Conservation (phyloP, 2,113 vertebrate genomes). For the Austrofundulus limnaeus region DNA sequence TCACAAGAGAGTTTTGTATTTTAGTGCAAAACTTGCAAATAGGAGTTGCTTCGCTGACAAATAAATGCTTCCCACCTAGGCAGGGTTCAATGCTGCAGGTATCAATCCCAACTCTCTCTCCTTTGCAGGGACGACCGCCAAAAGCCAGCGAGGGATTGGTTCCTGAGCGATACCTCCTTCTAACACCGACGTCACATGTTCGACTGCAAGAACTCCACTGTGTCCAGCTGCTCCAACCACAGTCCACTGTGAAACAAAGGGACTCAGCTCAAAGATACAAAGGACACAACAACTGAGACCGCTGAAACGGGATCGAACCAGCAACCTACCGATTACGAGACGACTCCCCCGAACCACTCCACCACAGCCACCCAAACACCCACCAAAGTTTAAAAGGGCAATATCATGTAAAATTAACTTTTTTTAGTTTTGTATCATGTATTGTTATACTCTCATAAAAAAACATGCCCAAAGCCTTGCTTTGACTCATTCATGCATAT, state of each 20-base stretch:
- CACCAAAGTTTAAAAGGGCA: background rate
- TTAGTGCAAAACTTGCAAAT: background rate
- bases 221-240: slow-evolving; percentile 88
- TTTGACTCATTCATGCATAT: too few species aligned
- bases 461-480: too few species aligned
- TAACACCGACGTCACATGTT: slow-evolving; percentile 85
- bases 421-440: too few species aligned
- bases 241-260: slow-evolving; percentile 78
- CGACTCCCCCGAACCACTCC: too few species aligned
- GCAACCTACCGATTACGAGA: too few species aligned
- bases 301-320: too few species aligned
- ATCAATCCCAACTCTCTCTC: slow-evolving; percentile 78
- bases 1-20: background rate
- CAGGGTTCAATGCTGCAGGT: slow-evolving; percentile 86
- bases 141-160: slow-evolving; percentile 75
- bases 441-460: too few species aligned
- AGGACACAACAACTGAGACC: too few species aligned
- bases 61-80: slow-evolving; percentile 64
- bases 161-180: slow-evolving; percentile 80
- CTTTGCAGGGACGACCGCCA: slow-evolving; percentile 79
- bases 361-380: too few species aligned
- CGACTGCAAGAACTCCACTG: slow-evolving; percentile 85
- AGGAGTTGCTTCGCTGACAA: background rate
- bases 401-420: too few species aligned
- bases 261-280: background rate